These are phyloP conservation scores for Ceramica pisi DNA, from an alignment of 2,888 invertebrate species.

Conservation along the genomic window DNA sequence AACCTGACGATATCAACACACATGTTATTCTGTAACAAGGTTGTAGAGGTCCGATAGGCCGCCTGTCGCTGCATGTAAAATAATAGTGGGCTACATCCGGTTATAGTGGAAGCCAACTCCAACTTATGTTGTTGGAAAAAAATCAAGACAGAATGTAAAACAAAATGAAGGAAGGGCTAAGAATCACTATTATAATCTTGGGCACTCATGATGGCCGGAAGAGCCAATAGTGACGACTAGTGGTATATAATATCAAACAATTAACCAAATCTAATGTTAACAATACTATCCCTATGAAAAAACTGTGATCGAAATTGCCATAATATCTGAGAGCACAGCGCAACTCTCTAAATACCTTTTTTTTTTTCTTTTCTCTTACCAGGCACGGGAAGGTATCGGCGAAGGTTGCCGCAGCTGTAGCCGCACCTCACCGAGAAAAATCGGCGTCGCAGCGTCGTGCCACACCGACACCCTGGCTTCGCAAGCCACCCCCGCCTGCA, in stretches of 20 bases:
- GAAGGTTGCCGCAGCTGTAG: conserved; percentile 93
- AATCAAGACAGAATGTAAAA: too few relatives aligned
- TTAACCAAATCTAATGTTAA: neutral
- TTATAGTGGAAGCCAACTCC: neutral
- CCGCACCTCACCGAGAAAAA: conserved; percentile 97
- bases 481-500: conserved; percentile 92
- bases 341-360: neutral
- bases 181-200: too few relatives aligned
- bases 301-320: neutral
- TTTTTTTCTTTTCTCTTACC: conserved; percentile 92
- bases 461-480: conserved; percentile 96
- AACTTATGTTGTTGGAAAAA: neutral
- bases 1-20: conserved; percentile 90
- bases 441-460: conserved; percentile 96
- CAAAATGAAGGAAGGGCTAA: too few relatives aligned
- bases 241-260: too few relatives aligned
- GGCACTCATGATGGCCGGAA: too few relatives aligned
- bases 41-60: neutral
- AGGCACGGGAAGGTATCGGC: conserved; percentile 91
- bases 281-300: neutral
- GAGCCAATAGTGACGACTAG: too few relatives aligned
- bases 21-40: neutral
- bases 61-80: neutral
- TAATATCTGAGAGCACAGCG: neutral
- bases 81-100: neutral